These are phyloP conservation scores for Paraplagusia blochii DNA, from an alignment of 2,113 vertebrate species.

Conservation along the genomic window DNA sequence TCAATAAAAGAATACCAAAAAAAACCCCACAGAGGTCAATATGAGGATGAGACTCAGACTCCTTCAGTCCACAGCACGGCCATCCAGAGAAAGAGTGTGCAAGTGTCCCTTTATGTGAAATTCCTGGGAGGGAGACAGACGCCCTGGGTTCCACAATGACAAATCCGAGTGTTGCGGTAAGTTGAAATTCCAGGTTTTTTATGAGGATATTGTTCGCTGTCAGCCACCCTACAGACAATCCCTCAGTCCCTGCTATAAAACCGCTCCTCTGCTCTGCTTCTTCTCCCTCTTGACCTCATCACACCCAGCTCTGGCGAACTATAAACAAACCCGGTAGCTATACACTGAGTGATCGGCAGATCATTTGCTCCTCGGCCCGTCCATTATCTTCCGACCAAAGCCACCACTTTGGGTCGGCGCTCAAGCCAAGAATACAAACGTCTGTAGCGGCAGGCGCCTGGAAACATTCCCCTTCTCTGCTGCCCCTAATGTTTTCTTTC, in stretches of 20 bases:
- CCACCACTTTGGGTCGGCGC: constrained; percentile 8
- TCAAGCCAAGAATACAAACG: constrained; percentile 26
- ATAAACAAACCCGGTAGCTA: constrained; percentile 32
- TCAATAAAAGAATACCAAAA: constrained; percentile 19
- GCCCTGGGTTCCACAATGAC: constrained; percentile 12
- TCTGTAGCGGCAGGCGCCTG: constrained; percentile 9
- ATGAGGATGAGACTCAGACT: not conserved
- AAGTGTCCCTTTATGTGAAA: constrained; percentile 10
- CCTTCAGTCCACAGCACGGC: constrained; percentile 1
- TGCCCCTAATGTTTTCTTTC: constrained; percentile 26
- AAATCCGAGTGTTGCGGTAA: constrained; percentile 18
- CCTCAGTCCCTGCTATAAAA: constrained; percentile 25
- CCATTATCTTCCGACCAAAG: constrained; percentile 35
- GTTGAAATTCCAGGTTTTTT: constrained; percentile 32
- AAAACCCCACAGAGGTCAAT: not conserved
- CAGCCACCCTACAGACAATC: constrained; percentile 25
- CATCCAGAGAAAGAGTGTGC: constrained; percentile 13
- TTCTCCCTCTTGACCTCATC: constrained; percentile 33
- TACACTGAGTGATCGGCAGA: constrained; percentile 22
- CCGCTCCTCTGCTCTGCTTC: constrained; percentile 5
- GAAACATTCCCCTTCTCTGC: constrained; percentile 23
- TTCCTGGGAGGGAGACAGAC: not conserved
- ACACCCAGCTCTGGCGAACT: constrained; percentile 1
- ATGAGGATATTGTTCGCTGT: constrained; percentile 4
- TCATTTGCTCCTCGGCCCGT: constrained; percentile 24